A percentile compares a stretch with the other conserved stretches of the same genome.
Conservation (phyloP, 2,113 vertebrate genomes). For the Pedionomus torquatus region DNA sequence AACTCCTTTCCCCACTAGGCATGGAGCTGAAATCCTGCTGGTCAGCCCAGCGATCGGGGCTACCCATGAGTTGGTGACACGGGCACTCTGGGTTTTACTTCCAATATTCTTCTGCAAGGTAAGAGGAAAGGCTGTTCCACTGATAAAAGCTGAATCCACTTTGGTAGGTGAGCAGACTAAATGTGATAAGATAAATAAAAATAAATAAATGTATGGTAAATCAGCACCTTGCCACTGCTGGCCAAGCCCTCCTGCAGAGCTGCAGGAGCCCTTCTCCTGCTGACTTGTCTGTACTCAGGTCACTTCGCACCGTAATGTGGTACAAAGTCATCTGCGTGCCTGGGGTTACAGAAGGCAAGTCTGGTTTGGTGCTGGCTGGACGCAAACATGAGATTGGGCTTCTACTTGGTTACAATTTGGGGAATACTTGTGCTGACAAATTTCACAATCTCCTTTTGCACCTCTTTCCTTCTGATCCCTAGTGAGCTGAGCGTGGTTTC, state of each 20-base stretch:
- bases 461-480: neutral
- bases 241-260: neutral
- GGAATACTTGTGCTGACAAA: neutral
- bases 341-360: neutral
- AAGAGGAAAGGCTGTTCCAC: neutral
- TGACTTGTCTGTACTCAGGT: neutral
- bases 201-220: neutral
- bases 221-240: neutral
- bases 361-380: neutral
- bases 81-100: neutral
- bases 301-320: neutral
- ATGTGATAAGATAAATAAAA: slow-evolving; percentile 2
- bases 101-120: neutral
- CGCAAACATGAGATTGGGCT: neutral
- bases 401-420: neutral
- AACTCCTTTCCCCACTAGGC: neutral
- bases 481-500: neutral
- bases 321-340: neutral
- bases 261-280: neutral
- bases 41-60: accelerated
- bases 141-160: neutral
- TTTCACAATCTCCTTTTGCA: neutral
- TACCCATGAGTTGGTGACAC: neutral
- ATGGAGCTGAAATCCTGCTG: neutral
- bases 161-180: neutral